Evolutionary conservation across 2,113 vertebrate species (phyloP).

Genomic region (Semnopithecus entellus): DNA sequence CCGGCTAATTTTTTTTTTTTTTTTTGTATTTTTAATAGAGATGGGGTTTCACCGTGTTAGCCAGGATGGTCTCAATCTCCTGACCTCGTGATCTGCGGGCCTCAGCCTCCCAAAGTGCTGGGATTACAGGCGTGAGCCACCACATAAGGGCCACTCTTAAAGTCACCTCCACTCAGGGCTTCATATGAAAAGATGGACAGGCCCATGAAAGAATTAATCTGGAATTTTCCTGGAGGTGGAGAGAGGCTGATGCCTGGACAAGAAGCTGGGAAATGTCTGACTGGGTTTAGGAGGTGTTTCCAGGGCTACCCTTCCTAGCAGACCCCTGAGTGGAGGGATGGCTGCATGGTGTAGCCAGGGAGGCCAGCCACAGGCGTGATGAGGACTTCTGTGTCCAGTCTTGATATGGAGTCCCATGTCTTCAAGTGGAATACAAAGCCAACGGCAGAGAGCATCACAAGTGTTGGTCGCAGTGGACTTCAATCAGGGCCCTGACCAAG

Average conservation of each 20-base stretch:
- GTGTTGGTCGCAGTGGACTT: rapidly evolving
- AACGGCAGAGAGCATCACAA: not conserved
- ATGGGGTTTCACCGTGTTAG: too few relatives aligned
- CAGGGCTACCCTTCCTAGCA: not conserved
- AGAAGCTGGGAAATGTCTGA: not conserved
- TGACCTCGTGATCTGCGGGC: too few relatives aligned
- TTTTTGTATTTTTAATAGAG: too few relatives aligned
- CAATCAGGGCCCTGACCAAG: not conserved
- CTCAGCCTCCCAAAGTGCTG: too few relatives aligned
- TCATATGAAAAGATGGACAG: not conserved
- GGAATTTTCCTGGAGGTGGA: not conserved
- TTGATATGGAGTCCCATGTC: not conserved
- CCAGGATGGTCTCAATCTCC: too few relatives aligned
- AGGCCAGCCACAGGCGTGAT: not conserved
- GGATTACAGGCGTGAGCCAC: too few relatives aligned
- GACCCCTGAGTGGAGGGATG: not conserved
- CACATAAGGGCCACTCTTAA: not conserved
- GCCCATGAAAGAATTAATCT: not conserved
- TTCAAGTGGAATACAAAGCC: not conserved
- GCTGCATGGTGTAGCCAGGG: not conserved
- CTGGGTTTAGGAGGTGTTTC: not conserved
- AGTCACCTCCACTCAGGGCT: not conserved
- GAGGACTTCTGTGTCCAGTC: not conserved
- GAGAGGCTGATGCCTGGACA: not conserved
- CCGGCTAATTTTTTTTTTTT: too few relatives aligned